These are phyloP conservation scores for Cataglyphis altisquamis DNA, from an alignment of 2,888 invertebrate genomes.

Conservation along the genomic window DNA sequence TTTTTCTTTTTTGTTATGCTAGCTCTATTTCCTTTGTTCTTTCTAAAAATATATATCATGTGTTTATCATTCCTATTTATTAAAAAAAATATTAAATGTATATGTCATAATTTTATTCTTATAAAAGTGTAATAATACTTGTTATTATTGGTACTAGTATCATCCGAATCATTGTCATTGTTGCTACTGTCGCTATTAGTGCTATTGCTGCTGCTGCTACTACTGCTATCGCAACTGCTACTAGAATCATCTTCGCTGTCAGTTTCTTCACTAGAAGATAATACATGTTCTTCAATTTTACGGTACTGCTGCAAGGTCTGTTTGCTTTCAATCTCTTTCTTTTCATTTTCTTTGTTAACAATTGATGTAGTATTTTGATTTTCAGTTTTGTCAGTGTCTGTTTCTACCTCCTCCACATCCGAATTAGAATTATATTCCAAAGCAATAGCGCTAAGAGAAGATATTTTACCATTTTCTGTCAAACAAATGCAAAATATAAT, in stretches of 20 bases:
- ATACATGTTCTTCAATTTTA: constrained; percentile 59
- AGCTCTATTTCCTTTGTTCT: constrained; percentile 28
- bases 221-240: constrained; percentile 51
- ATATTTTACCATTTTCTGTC: constrained; percentile 44
- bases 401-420: constrained; percentile 68
- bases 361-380: neutral
- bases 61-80: constrained; percentile 1
- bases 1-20: constrained; percentile 27
- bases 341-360: no score
- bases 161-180: constrained; percentile 53
- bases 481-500: neutral
- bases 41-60: constrained; percentile 53
- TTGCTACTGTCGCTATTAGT: neutral
- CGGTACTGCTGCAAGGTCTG: constrained; percentile 54
- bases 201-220: neutral
- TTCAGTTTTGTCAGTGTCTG: neutral
- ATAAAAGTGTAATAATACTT: constrained; percentile 15
- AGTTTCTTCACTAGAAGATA: constrained; percentile 74
- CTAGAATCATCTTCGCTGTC: constrained; percentile 67
- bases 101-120: neutral
- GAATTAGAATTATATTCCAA: constrained; percentile 78
- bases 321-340: neutral
- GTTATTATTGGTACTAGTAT: constrained; percentile 53
- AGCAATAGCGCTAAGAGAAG: constrained; percentile 75
- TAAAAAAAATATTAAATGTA: constrained; percentile 6